Evolutionary conservation across 2,888 invertebrate species (phyloP), one percentile per base, ranked within the genome.

Genomic region (Pseudoips prasinana): DNA sequence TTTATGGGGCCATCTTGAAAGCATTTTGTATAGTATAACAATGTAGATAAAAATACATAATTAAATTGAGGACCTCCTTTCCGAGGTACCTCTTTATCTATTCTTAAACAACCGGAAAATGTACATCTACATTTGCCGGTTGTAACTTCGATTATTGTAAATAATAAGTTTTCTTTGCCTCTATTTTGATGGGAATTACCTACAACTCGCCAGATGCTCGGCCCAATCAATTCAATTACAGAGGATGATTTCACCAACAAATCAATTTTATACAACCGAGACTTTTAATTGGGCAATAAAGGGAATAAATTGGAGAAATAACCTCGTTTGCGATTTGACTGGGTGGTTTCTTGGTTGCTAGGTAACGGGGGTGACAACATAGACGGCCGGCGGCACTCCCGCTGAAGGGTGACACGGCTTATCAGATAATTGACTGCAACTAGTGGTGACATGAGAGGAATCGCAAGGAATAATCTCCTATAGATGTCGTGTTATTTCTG

Each of bases 341-440:
- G 60, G 58, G 58, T 48, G 57, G 59, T 35, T 40, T 28, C 60
- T 57, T 51, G 45, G 73, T 75, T 71, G 54, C 64, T 57, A 69
- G 67, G 64, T 37, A 62, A 69, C 49, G 42, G 42, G 14, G 54
- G 47, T 36, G 60, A 46, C 59, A 63, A 65, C 63, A 63, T 33
- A 38, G 31, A 38, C 28, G 44, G 58, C 54, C 45, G 38, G 30
- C 34, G 48, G 45, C 54, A 45, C 45, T 43, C 2, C 57, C 47
- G 25, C 39, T 30, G 51, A 64, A 67, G 70, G 64, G 60, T 58
- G 64, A 55, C 52, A 60, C 64, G 49, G 57, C 76, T 80, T 84
- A 83, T 84, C 83, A 78, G 77, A 83, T 84, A 83, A 83, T 84
- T 79, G 79, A 70, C 64, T 77, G 69, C 69, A 73, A 66, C 59